These are phyloP conservation scores for Chloroceryle amazona DNA, from an alignment of 2,797 vertebrate species.

Conservation along the genomic window DNA sequence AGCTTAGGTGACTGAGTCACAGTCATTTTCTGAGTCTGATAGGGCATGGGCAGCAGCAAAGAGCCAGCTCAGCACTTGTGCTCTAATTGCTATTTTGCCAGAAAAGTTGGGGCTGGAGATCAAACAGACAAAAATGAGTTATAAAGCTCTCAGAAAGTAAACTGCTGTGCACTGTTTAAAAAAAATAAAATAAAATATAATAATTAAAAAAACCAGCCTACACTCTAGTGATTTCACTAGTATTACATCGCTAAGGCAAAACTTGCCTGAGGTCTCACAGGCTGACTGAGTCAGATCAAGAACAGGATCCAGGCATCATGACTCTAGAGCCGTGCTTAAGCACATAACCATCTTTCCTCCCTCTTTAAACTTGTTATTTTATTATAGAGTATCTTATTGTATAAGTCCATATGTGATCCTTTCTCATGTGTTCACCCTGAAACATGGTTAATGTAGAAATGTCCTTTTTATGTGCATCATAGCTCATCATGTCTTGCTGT, in stretches of 20 bases:
- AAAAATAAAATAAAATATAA: not conserved
- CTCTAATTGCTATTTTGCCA: slow-evolving; percentile 65
- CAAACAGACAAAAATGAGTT: slow-evolving; percentile 53
- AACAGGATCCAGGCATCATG: not conserved
- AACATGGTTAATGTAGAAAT: not conserved
- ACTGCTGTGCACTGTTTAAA: not conserved
- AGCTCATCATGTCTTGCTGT: not conserved
- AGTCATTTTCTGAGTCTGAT: slow-evolving; percentile 45
- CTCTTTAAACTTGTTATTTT: not conserved
- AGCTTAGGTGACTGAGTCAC: slow-evolving; percentile 66
- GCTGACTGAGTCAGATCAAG: not conserved
- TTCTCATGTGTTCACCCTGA: not conserved
- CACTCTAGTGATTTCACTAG: slow-evolving; percentile 22
- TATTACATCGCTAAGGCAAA: not conserved
- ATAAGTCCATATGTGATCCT: not conserved
- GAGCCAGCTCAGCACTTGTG: slow-evolving; percentile 67
- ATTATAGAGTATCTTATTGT: not conserved
- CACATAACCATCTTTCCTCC: not conserved
- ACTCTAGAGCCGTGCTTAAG: not conserved
- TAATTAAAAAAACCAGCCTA: not conserved
- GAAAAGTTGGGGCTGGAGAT: slow-evolving; percentile 60
- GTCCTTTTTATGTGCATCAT: not conserved
- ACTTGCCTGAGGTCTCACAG: slow-evolving; percentile 1
- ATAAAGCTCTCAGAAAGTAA: slow-evolving; percentile 40
- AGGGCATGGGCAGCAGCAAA: slow-evolving; percentile 53